phyloP scores from a whole-genome alignment of 2,888 invertebrate species.

The Ophion costatus region DNA sequence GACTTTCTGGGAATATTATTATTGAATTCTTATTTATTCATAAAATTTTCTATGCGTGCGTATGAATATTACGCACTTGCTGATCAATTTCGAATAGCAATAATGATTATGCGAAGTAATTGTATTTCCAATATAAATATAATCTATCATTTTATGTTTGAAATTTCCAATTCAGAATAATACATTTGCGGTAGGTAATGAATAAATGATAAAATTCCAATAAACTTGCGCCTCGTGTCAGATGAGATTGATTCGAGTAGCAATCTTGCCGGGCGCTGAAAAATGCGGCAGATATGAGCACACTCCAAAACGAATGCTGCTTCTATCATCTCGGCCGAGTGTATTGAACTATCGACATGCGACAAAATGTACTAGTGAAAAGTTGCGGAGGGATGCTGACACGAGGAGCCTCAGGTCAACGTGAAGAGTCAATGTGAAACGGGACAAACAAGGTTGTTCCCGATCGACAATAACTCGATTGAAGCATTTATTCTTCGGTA shows the following conservation, averaged over 20 bases:
- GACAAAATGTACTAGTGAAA: background rate
- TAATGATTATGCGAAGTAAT: background rate
- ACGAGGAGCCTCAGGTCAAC: slow-evolving; percentile 4
- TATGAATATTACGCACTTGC: background rate
- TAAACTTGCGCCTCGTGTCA: background rate
- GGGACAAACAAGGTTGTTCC: slow-evolving; percentile 44
- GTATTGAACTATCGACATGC: background rate
- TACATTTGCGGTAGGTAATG: background rate
- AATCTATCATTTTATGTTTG: background rate
- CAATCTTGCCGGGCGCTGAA: background rate
- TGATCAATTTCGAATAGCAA: background rate
- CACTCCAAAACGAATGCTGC: background rate
- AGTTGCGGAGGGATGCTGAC: background rate
- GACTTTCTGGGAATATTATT: no score
- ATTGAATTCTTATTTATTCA: no score
- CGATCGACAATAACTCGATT: slow-evolving; percentile 41
- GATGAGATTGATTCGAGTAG: background rate
- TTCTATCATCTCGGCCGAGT: background rate
- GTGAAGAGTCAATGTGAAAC: slow-evolving; percentile 43
- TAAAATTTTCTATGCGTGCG: background rate
- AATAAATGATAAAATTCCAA: slow-evolving; percentile 2
- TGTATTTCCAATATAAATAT: background rate
- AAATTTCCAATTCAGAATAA: background rate
- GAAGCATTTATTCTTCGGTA: slow-evolving; percentile 47
- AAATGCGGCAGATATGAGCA: background rate